Conservation (phyloP, 2,797 vertebrate genomes). For the Chaetophractus vellerosus region DNA sequence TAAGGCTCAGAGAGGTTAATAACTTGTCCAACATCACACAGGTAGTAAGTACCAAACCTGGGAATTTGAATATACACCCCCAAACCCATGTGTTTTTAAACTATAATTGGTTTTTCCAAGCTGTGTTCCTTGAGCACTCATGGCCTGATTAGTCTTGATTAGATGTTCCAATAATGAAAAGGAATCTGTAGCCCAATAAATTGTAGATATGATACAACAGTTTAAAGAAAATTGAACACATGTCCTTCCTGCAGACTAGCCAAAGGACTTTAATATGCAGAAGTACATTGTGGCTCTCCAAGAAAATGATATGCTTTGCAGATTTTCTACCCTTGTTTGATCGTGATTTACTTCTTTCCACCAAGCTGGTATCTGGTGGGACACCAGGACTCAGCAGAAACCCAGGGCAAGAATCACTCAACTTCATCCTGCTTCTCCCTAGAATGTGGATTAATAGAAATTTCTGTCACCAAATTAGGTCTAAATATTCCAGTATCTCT, state of each 20-base stretch:
- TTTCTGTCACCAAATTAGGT: not conserved
- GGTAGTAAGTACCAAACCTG: not conserved
- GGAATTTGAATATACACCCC: not conserved
- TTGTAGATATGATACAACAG: not conserved
- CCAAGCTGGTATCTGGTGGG: constrained; percentile 17
- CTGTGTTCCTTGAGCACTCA: not conserved
- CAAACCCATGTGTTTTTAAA: not conserved
- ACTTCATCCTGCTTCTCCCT: not conserved
- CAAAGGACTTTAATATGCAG: constrained; percentile 22
- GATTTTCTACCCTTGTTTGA: not conserved
- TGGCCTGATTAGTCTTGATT: not conserved
- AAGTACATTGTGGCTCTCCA: not conserved
- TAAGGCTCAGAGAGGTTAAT: constrained; percentile 14
- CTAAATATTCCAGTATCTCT: not conserved
- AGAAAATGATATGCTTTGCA: not conserved
- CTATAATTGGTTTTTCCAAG: constrained; percentile 19
- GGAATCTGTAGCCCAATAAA: not conserved
- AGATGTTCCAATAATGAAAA: not conserved
- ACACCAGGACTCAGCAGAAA: not conserved
- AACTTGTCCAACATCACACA: constrained; percentile 12
- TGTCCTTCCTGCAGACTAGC: constrained; percentile 10
- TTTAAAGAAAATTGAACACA: constrained; percentile 42
- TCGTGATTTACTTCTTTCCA: constrained; percentile 55
- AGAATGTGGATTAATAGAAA: not conserved
- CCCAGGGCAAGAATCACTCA: not conserved